Base-by-base conservation (phyloP, 2,113 vertebrate species). In the Bufo gargarizans region DNA sequence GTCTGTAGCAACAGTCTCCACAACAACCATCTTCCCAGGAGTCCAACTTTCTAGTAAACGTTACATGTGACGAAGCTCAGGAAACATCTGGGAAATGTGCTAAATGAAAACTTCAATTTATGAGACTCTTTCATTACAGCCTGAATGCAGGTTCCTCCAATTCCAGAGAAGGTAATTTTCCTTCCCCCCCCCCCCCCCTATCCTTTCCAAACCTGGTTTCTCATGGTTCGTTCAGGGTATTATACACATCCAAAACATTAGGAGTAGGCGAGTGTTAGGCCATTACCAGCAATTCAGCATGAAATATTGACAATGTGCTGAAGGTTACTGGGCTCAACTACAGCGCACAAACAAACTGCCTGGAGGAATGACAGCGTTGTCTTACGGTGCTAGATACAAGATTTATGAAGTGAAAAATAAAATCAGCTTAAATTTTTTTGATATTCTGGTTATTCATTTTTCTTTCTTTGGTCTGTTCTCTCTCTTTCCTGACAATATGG, bases 1-100 rank as follows among this genome's bases (percentile, higher is more conserved):
- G 93, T 95, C 94, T 91, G 92, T 94, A 94, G 95, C 94, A 95
- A 95, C 95, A 0, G 95, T 95, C 94, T 95, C 95, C 95, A 95
- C 50, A 95, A 95, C 95, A 95, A 49, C 89, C 83, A 0, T 85
- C 82, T 19, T 93, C 95, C 93, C 94, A 87, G 87, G 94, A 94
- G 93, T 61, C 0, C 89, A 92, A 93, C 95, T 94, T 93, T 94
- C 93, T 92, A 95, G 94, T 93, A 95, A 94, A 92, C 33, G 91
- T 90, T 84, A 87, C 93, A 91, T 94, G 91, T 94, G 93, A 94
- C 92, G 91, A 94, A 91, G 92, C 93, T 91, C 93, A 94, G 95
- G 94, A 95, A 95, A 95, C 95, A 95, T 94, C 95, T 95, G 95
- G 94, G 77, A 94, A 93, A 94, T 92, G 22, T 82, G 91, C 92